Base-by-base conservation (phyloP, 2,797 vertebrate species). In the Lithobates pipiens region DNA sequence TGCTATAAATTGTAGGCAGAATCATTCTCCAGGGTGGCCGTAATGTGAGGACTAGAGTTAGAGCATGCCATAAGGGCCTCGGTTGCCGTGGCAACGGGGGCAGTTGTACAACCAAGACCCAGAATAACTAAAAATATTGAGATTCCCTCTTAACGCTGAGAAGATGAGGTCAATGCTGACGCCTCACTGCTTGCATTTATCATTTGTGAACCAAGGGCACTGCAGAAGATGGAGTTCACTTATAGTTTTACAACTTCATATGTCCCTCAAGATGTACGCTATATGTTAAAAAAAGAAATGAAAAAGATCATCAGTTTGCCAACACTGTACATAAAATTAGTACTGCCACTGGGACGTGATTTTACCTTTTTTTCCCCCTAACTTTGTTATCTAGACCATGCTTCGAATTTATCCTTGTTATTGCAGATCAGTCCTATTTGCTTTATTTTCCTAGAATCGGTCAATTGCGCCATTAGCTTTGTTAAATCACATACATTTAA, bases 151-250 rank as follows among this genome's bases (percentile, higher is more conserved):
- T 5, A 93, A 92, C 91, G 29, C 92, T 92, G 93, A 92, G 94
- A 95, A 94, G 95, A 96, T 91, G 92, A 95, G 95, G 94, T 96
- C 95, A 94, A 92, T 93, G 88, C 94, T 92, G 93, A 89, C 91
- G 92, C 90, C 88, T 92, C 94, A 92, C 90, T 90, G 93, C 89
- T 61, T 90, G 94, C 93, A 95, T 96, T 95, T 92, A 95, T 96
- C 95, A 95, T 95, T 95, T 94, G 92, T 91, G 90, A 90, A 91
- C 92, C 94, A 94, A 93, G 90, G 91, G 93, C 91, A 92, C 92
- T 89, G 73, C 89, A 92, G 93, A 89, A 86, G 88, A 91, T 88
- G 88, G 88, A 89, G 94, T 95, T 87, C 81, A 83, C 36, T 10
- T 79, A 71, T 83, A 79, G 36, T 63, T 80, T 79, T 83, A 23